Evolutionary conservation across 2,888 invertebrate genomes (phyloP), one percentile per base, ranked within the genome.

Genomic region (Calephelis perditalis): DNA sequence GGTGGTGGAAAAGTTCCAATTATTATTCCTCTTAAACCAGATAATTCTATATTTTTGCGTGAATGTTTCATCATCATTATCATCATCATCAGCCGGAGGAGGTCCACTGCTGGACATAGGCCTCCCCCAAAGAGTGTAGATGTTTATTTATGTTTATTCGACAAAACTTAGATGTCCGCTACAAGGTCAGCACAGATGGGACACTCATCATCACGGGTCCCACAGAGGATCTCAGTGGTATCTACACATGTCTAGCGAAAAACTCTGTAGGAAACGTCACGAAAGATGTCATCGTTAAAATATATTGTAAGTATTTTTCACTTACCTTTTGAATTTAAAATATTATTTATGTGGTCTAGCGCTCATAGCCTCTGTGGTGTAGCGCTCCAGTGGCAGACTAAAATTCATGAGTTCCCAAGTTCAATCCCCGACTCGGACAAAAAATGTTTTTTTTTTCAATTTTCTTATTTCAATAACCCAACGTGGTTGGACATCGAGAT

Each of bases 231-330:
- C 67, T 86, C 65, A 91, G 91, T 58, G 94, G 93, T 0, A 76
- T 81, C 35, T 94, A 94, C 71, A 88, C 83, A 1, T 94, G 94
- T 70, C 74, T 82, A 10, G 93, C 92, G 0, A 86, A 77, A 57
- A 94, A 92, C 72, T 70, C 75, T 0, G 84, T 85, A 3, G 94
- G 94, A 0, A 70, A 65, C 10, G 79, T 69, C 10, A 81, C 78
- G n/a, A 81, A 70, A 47, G 81, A 80, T 7, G 68, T 82, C 0
- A 57, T 71, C 0, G 82, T 89, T 0, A 72, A 80, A 46, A 82
- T 89, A 66, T 89, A 85, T 58, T 72, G 89, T 89, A 65, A 83
- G 86, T 79, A 37, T 35, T 26, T 35, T 10, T 45, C 10, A 26
- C 26, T 26, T 15, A 15, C 26, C 26, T 26, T 26, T 26, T 26